Evolutionary conservation across 2,888 invertebrate species (phyloP), one percentile per base, ranked within the genome.

Genomic region (Ecliptopera silaceata): DNA sequence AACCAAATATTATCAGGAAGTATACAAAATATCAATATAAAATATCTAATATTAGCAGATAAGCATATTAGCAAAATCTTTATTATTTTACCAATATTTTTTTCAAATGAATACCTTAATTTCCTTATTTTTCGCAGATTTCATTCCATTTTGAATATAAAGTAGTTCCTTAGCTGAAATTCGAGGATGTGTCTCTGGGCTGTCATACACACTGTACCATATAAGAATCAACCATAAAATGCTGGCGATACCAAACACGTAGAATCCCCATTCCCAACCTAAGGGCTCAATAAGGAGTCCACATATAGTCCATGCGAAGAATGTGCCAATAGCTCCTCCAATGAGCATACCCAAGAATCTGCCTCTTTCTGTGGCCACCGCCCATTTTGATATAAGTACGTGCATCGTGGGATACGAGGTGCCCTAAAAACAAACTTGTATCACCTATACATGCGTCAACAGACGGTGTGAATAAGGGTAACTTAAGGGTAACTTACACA

Each of bases 241-340:
- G 92, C 88, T 15, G 92, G 57, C 12, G 87, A 67, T 60, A 85
- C 91, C 93, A 93, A 1, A 89, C 63, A 0, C 39, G 31, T 93
- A 92, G 81, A 93, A 94, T 1, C 92, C 93, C 85, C 87, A 90
- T 41, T 86, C 87, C 94, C 94, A 94, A 36, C 92, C 92, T 2
- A 89, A 70, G 0, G 67, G 51, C 41, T 92, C 90, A 4, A 93
- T 92, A 8, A 64, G 31, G 4, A 54, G 8, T 32, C 64, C 64
- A 12, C 62, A 62, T n/a, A 60, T 32, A 13, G 42, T 52, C 64
- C 62, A 64, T 0, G 64, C 62, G 39, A 64, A 31, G 15, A 4
- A 94, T 81, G 3, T 84, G 52, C 3, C 93, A 92, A 52, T 93
- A 82, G 31, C 93, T 68, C 0, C 93, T 91, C 85, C 93, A 32